Evolutionary conservation across 2,888 invertebrate genomes (phyloP).

Genomic region (Dugesia japonica): DNA sequence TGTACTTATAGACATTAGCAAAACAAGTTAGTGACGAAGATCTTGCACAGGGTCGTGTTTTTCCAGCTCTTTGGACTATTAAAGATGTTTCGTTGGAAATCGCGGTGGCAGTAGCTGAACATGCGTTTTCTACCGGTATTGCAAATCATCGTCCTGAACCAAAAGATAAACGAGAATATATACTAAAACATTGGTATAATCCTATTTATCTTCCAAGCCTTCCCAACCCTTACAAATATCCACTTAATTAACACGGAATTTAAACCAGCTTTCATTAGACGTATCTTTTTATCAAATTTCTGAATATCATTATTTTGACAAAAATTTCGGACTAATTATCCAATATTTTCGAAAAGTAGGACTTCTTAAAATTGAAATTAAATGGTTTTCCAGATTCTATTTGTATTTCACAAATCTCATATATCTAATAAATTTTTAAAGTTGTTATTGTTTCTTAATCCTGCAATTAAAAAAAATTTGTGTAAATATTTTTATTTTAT

Average conservation of each 20-base stretch:
- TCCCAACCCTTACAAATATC: background rate
- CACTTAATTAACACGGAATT: background rate
- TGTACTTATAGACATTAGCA: conserved; percentile 59
- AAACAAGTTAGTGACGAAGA: conserved; percentile 65
- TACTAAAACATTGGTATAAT: background rate
- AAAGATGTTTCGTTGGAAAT: conserved; percentile 71
- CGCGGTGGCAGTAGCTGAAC: conserved; percentile 63
- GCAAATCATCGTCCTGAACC: conserved; percentile 52
- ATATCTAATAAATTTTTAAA: no score
- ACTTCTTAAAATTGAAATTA: no score
- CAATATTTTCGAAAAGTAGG: no score
- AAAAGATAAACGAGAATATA: conserved; percentile 47
- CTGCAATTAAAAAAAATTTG: no score
- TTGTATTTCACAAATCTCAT: no score
- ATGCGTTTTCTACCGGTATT: conserved; percentile 56
- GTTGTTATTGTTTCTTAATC: no score
- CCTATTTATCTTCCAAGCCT: background rate
- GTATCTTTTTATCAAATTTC: background rate
- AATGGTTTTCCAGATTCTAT: no score
- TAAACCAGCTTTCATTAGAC: background rate
- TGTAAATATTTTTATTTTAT: no score
- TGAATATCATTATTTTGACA: background rate
- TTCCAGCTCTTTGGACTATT: conserved; percentile 71
- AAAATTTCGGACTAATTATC: no score
- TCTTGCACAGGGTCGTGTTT: conserved; percentile 67